Base-by-base conservation (phyloP, 1,140 invertebrate species). In the Octopus bimaculoides region DNA sequence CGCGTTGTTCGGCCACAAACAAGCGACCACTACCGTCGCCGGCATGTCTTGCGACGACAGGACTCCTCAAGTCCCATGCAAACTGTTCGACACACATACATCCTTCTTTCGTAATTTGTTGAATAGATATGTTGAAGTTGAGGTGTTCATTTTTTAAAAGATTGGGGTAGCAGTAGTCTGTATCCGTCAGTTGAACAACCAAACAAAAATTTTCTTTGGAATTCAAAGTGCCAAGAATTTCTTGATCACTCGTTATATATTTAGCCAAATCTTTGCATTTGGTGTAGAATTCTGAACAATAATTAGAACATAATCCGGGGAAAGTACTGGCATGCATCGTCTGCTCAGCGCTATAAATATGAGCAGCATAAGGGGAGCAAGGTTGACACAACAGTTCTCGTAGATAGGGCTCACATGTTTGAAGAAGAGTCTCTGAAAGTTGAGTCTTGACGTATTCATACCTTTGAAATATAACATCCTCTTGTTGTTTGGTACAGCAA, bases 121-220 rank as follows among this genome's bases (percentile, higher is more conserved):
- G 79, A 12, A 81, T 79, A 1, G 80, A 79, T 26, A 87, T 84
- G 53, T 84, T 83, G 8, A 77, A 77, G 54, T 82, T 84, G 1
- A 88, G 79, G 10, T 83, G 14, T 0, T 26, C n/a, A 14, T 81
- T 83, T 0, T 82, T 83, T 26, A 86, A 78, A 7, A 89, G 80
- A 52, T 88, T 87, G 9, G 89, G 89, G 78, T 87, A 89, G 75
- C 89, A 89, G 74, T 89, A 89, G 53, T 88, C 86, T 12, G 77
- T 56, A 75, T 89, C 89, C 9, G 74, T 56, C 4, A 88, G 76
- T 5, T 20, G 41, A 4, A 86, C 81, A 5, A 81, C 52, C 53
- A 79, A 9, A 77, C 88, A 89, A 80, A 89, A 89, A 9, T 55
- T 76, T 4, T 78, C 52, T 20, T 71, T 52, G 7, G 75, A 79